Evolutionary conservation across 2,797 vertebrate genomes (phyloP).

Genomic region (Oceanodroma leucorhoa): DNA sequence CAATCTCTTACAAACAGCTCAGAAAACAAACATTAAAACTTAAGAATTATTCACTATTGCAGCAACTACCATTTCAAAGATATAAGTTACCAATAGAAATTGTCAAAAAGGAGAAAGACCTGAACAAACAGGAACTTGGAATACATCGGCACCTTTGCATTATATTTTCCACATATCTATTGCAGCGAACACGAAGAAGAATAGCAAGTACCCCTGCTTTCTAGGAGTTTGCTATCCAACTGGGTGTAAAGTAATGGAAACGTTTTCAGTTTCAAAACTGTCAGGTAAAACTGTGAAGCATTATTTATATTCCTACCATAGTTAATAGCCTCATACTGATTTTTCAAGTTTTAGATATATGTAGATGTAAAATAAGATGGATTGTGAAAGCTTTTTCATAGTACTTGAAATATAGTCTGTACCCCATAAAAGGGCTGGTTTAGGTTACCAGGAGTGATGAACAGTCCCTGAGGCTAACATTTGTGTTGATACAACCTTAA

Average conservation of each 20-base stretch:
- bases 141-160: not conserved
- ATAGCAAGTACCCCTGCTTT: not conserved
- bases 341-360: not conserved
- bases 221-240: not conserved
- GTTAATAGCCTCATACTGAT: not conserved
- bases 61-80: not conserved
- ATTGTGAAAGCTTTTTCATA: not conserved
- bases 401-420: not conserved
- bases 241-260: not conserved
- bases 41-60: not conserved
- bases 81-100: not conserved
- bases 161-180: not conserved
- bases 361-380: not conserved
- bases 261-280: not conserved
- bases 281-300: not conserved
- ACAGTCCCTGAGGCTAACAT: not conserved
- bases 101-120: not conserved
- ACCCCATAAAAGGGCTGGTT: not conserved
- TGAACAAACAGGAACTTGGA: not conserved
- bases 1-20: not conserved
- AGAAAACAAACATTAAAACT: not conserved
- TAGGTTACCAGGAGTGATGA: not conserved
- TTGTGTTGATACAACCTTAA: not conserved
- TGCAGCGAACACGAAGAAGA: not conserved
- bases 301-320: not conserved